A percentile compares a stretch with the other conserved stretches of the same genome.
Evolutionary conservation across 2,888 invertebrate genomes (phyloP).

Genomic region (Lysandra coridon): DNA sequence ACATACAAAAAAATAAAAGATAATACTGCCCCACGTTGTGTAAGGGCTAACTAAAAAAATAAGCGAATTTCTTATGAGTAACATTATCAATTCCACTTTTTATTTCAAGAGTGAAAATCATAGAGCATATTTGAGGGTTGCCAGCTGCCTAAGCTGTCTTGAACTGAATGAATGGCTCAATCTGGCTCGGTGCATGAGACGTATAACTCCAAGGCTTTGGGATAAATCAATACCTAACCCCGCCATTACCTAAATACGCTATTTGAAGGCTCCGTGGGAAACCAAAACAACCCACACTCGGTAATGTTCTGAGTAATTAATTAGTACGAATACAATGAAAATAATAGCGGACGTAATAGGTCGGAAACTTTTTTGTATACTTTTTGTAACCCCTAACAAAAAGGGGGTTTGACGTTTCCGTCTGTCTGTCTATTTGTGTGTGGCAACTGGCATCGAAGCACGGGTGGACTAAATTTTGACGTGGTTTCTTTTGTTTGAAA

Average conservation of each 20-base stretch:
- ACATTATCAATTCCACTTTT: neutral
- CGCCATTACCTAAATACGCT: constrained; percentile 9
- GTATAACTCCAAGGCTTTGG: constrained; percentile 20
- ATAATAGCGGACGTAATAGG: neutral
- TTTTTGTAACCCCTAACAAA: too few species aligned
- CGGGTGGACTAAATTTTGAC: too few species aligned
- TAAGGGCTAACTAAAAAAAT: neutral
- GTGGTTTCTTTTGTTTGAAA: too few species aligned
- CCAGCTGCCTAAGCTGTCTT: neutral
- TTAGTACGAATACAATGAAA: neutral
- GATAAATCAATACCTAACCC: constrained; percentile 13
- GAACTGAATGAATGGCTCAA: constrained; percentile 14
- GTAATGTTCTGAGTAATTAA: constrained; percentile 2
- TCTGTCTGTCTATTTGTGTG: too few species aligned
- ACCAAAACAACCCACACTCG: constrained; percentile 4
- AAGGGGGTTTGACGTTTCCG: too few species aligned
- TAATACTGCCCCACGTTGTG: neutral
- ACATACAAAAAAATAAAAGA: neutral
- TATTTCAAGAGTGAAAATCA: neutral
- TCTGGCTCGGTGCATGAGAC: constrained; percentile 8
- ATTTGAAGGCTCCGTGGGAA: constrained; percentile 6
- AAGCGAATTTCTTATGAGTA: neutral
- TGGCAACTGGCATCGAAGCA: too few species aligned
- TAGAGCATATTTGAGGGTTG: neutral
- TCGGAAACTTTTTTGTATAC: neutral